Evolutionary conservation across 1,140 invertebrate species (phyloP).

Genomic region (Drosophila eugracilis): DNA sequence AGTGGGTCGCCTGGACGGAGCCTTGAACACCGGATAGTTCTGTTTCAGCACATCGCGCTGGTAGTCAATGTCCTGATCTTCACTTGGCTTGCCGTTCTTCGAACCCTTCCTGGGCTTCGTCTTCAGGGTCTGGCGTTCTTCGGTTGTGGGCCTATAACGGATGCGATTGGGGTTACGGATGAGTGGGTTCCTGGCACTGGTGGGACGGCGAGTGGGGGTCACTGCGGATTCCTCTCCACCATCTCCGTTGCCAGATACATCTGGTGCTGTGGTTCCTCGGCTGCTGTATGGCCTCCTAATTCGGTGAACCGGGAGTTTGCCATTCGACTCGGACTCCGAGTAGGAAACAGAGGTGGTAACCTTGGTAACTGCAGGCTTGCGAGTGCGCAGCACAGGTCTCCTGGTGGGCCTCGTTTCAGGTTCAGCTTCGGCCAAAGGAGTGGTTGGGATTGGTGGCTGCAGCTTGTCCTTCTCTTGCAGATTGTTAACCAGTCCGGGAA

Average conservation of each 20-base stretch:
- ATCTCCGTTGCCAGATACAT: conserved; percentile 63
- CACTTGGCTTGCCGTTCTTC: conserved; percentile 66
- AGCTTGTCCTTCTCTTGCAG: conserved; percentile 85
- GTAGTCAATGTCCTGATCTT: conserved; percentile 85
- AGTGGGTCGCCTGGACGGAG: conserved; percentile 61
- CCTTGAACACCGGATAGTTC: conserved; percentile 86
- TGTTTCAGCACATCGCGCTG: conserved; percentile 87
- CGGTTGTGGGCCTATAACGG: conserved; percentile 77
- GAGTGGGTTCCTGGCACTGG: conserved; percentile 72
- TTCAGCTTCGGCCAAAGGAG: conserved; percentile 63
- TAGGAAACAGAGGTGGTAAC: conserved; percentile 76
- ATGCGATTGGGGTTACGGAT: conserved; percentile 84
- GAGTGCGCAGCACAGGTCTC: conserved; percentile 69
- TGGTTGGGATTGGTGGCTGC: conserved; percentile 57
- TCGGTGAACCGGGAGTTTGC: conserved; percentile 61
- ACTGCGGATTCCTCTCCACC: conserved; percentile 67
- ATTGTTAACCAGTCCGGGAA: conserved; percentile 87
- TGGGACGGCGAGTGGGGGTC: conserved; percentile 85
- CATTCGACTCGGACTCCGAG: conserved; percentile 68
- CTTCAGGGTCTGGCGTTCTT: conserved; percentile 74
- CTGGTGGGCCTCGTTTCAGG: conserved; percentile 84
- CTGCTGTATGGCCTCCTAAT: conserved; percentile 70
- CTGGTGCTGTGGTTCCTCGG: conserved; percentile 49
- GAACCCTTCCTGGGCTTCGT: conserved; percentile 56
- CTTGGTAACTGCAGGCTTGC: conserved; percentile 71